These are phyloP conservation scores for Octodonta nipae DNA, from an alignment of 2,888 invertebrate genomes.

Conservation along the genomic window DNA sequence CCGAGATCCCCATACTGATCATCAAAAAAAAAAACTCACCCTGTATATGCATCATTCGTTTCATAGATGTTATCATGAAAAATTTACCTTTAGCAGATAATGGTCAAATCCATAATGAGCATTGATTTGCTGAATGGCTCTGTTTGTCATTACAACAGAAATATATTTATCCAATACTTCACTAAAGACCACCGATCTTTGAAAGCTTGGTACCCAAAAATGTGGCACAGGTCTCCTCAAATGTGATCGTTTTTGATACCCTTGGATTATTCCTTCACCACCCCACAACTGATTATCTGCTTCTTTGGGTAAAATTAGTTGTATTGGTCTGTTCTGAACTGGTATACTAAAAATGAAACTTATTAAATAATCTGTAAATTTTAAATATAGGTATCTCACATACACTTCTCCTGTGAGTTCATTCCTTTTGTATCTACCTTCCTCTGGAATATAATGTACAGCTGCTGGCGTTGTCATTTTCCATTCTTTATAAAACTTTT, in stretches of 20 bases:
- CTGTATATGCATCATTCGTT: too few species aligned
- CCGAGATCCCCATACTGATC: too few species aligned
- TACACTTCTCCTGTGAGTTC: constrained; percentile 61
- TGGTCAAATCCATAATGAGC: constrained; percentile 86
- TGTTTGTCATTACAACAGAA: constrained; percentile 67
- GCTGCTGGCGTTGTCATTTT: constrained; percentile 47
- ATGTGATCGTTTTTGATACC: constrained; percentile 55
- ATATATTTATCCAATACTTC: constrained; percentile 79
- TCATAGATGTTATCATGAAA: too few species aligned
- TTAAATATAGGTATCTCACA: constrained; percentile 17
- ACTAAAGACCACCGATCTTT: constrained; percentile 71
- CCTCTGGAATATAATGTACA: constrained; percentile 59
- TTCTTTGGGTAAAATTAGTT: constrained; percentile 65
- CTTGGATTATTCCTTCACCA: constrained; percentile 86
- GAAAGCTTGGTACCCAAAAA: constrained; percentile 77
- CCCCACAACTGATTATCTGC: constrained; percentile 85
- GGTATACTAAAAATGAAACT: constrained; percentile 37
- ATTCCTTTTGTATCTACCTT: constrained; percentile 59
- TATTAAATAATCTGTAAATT: constrained; percentile 3
- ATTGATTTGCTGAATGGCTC: constrained; percentile 75
- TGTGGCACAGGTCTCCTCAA: constrained; percentile 57
- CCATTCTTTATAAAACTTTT: constrained; percentile 80
- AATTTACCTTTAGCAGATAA: constrained; percentile 68
- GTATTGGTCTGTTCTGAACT: constrained; percentile 64
- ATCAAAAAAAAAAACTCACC: too few species aligned